Evolutionary conservation across 2,888 invertebrate species (phyloP).

Genomic region (Epirrhoe tristata): DNA sequence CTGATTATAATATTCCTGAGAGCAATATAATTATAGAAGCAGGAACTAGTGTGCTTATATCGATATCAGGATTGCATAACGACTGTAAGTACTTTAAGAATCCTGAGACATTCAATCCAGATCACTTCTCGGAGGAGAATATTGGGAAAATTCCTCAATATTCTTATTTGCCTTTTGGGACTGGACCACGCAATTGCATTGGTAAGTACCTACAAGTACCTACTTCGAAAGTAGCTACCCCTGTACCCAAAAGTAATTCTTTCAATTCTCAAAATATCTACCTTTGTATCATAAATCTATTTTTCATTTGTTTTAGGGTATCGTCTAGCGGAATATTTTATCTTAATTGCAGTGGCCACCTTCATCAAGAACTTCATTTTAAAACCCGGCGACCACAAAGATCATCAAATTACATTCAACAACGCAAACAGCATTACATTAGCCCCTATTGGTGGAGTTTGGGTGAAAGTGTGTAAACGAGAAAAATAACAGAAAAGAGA

Average conservation of each 20-base stretch:
- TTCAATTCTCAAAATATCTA: too few species aligned
- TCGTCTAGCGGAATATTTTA: constrained; percentile 52
- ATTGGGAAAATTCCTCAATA: constrained; percentile 41
- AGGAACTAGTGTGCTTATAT: constrained; percentile 43
- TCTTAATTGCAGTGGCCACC: constrained; percentile 49
- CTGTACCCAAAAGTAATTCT: too few species aligned
- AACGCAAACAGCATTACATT: constrained; percentile 17
- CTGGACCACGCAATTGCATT: constrained; percentile 58
- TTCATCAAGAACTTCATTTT: constrained; percentile 48
- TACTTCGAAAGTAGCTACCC: neutral
- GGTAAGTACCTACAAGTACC: constrained; percentile 48
- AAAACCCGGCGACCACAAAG: constrained; percentile 21
- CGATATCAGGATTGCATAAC: constrained; percentile 48
- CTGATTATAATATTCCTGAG: constrained; percentile 42
- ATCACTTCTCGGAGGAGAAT: constrained; percentile 51
- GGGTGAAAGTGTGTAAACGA: constrained; percentile 31
- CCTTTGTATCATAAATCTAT: neutral
- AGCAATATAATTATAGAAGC: constrained; percentile 48
- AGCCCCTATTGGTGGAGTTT: constrained; percentile 31
- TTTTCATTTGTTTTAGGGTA: constrained; percentile 45
- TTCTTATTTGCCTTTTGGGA: constrained; percentile 42
- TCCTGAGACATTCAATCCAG: constrained; percentile 55
- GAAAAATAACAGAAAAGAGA: neutral
- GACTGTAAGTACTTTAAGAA: constrained; percentile 56
- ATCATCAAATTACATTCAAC: constrained; percentile 25